Conservation (phyloP, 2,888 invertebrate genomes). For the Thymelicus lineola region DNA sequence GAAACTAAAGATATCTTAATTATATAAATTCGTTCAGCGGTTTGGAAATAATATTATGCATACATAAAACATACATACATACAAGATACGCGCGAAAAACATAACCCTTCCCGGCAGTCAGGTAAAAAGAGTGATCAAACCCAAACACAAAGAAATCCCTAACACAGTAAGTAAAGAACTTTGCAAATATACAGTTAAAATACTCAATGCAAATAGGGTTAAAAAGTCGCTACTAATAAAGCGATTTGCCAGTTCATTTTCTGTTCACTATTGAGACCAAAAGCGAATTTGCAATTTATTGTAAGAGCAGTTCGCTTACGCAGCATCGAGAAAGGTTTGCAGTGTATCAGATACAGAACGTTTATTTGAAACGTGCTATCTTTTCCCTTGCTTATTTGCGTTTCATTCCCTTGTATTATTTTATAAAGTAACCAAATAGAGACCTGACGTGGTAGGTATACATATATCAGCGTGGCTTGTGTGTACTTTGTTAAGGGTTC, state of each 20-base stretch:
- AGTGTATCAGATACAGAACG: slow-evolving; percentile 30
- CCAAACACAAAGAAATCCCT: too few relatives aligned
- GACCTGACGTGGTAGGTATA: background rate
- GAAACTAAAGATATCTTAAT: too few relatives aligned
- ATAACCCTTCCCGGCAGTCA: too few relatives aligned
- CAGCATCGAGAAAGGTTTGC: slow-evolving; percentile 29
- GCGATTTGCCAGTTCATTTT: slow-evolving; percentile 29
- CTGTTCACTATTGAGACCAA: slow-evolving; percentile 26
- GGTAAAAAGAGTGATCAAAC: too few relatives aligned
- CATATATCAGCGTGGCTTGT: background rate
- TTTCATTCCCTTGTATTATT: slow-evolving; percentile 27
- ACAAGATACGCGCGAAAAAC: too few relatives aligned
- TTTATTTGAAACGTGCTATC: slow-evolving; percentile 33
- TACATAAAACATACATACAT: too few relatives aligned
- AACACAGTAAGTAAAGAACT: background rate
- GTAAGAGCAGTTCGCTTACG: slow-evolving; percentile 28
- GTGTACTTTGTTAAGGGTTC: too few relatives aligned
- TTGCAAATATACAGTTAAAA: background rate
- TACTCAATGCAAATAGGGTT: slow-evolving; percentile 20
- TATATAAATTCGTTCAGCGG: too few relatives aligned
- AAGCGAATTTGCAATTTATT: slow-evolving; percentile 31
- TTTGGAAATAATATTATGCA: too few relatives aligned
- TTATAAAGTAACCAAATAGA: background rate
- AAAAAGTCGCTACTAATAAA: slow-evolving; percentile 23
- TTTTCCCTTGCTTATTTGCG: slow-evolving; percentile 34